Percentiles rank a stretch among this genome's conserved stretches.
Conservation (phyloP, 2,888 invertebrate genomes). For the Eurois occulta region DNA sequence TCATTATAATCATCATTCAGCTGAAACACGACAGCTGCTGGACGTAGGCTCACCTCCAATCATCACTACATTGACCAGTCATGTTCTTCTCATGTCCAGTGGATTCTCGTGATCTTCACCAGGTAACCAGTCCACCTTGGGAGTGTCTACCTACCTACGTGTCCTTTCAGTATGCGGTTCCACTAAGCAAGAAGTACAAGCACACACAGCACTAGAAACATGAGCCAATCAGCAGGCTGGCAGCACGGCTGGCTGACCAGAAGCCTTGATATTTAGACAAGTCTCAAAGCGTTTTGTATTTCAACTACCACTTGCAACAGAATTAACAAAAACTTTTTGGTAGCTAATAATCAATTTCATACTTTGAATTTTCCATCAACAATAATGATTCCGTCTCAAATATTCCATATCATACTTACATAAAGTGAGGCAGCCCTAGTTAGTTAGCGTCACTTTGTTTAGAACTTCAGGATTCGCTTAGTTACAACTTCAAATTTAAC, state of each 20-base stretch:
- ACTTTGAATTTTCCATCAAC: not conserved
- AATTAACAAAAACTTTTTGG: not conserved
- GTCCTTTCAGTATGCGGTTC: not conserved
- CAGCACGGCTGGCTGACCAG: not conserved
- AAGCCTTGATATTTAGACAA: not conserved
- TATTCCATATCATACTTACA: not conserved
- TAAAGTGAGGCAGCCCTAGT: not conserved
- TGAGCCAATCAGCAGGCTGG: not conserved
- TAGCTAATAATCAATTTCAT: not conserved
- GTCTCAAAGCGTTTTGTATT: not conserved
- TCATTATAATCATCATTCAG: not conserved
- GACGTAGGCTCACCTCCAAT: not conserved
- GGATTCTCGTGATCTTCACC: too few relatives aligned
- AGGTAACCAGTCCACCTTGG: too few relatives aligned
- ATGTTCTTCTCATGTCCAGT: too few relatives aligned
- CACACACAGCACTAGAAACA: not conserved
- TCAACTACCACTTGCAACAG: not conserved
- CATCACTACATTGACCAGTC: not conserved
- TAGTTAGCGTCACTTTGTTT: not conserved
- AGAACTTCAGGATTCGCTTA: not conserved
- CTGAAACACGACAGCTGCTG: not conserved
- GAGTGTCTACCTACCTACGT: too few relatives aligned
- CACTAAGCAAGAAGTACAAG: not conserved
- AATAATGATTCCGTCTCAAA: not conserved
- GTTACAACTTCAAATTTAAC: not conserved